These are phyloP conservation scores for Silurus aristotelis DNA, from an alignment of 2,797 vertebrate genomes.

Conservation along the genomic window DNA sequence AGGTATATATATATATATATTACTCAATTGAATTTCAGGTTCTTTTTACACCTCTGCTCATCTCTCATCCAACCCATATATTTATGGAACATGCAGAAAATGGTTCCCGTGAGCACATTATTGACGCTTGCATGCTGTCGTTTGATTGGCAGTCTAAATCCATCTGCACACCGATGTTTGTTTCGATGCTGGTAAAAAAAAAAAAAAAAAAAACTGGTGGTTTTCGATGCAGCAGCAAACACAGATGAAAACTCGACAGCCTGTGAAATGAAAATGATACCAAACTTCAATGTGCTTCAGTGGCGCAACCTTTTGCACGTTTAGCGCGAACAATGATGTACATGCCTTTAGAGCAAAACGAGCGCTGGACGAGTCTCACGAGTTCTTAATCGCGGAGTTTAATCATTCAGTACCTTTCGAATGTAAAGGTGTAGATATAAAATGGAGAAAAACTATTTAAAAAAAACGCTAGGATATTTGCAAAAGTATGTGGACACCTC, in stretches of 20 bases:
- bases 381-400: background rate
- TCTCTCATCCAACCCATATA: too few species aligned
- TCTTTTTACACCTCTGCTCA: background rate
- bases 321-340: background rate
- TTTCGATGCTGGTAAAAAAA: conserved; percentile 52
- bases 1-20: too few species aligned
- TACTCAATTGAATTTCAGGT: too few species aligned
- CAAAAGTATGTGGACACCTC: too few species aligned
- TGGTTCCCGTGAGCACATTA: too few species aligned
- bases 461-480: too few species aligned
- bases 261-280: conserved; percentile 81
- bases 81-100: too few species aligned
- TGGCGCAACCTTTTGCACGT: conserved; percentile 5
- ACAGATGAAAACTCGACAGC: conserved; percentile 75
- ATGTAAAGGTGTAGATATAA: too few species aligned
- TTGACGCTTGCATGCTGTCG: too few species aligned
- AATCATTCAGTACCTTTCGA: background rate
- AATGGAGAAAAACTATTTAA: too few species aligned
- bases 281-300: conserved; percentile 63
- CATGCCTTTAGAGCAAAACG: background rate
- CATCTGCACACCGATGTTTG: background rate
- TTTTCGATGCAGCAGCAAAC: conserved; percentile 67
- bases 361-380: background rate
- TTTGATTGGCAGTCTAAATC: conserved; percentile 13
- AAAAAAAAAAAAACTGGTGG: conserved; percentile 65